Evolutionary conservation across 2,888 invertebrate species (phyloP).

Genomic region (Drosophila rubida): DNA sequence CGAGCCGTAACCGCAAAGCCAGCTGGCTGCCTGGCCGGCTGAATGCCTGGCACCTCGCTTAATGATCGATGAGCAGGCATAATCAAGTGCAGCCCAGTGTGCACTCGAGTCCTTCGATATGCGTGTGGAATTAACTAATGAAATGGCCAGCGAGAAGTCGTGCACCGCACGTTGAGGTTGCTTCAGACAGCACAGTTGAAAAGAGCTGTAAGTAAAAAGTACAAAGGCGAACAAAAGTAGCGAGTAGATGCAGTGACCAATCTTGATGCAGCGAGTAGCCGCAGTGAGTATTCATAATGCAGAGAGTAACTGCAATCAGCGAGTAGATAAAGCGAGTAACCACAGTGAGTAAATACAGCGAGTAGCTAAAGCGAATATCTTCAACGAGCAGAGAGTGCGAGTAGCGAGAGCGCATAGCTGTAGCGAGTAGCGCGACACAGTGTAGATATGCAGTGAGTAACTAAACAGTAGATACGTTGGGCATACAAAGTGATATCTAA

Average conservation of each 20-base stretch:
- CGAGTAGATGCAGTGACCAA: background rate
- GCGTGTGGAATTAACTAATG: constrained; percentile 15
- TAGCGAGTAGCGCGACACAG: too few species aligned
- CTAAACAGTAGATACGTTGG: too few species aligned
- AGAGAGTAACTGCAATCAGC: background rate
- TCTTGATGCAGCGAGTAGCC: background rate
- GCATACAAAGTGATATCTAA: too few species aligned
- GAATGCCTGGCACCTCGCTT: constrained; percentile 1
- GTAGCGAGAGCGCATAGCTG: too few species aligned
- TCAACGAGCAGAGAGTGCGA: background rate
- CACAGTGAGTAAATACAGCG: background rate
- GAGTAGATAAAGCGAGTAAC: background rate
- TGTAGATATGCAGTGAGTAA: too few species aligned
- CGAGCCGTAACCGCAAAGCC: constrained; percentile 31
- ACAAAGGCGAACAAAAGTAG: background rate
- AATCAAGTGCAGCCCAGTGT: constrained; percentile 16
- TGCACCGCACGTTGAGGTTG: background rate
- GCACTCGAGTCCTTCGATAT: constrained; percentile 16
- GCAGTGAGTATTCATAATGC: too few species aligned
- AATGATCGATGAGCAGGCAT: constrained; percentile 35
- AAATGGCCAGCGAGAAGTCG: background rate
- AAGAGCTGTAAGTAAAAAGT: background rate
- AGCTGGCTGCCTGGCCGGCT: background rate
- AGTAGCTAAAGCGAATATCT: background rate
- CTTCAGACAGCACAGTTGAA: too few species aligned